These are phyloP conservation scores for Phoxinus phoxinus DNA, from an alignment of 2,113 vertebrate species.

Conservation along the genomic window DNA sequence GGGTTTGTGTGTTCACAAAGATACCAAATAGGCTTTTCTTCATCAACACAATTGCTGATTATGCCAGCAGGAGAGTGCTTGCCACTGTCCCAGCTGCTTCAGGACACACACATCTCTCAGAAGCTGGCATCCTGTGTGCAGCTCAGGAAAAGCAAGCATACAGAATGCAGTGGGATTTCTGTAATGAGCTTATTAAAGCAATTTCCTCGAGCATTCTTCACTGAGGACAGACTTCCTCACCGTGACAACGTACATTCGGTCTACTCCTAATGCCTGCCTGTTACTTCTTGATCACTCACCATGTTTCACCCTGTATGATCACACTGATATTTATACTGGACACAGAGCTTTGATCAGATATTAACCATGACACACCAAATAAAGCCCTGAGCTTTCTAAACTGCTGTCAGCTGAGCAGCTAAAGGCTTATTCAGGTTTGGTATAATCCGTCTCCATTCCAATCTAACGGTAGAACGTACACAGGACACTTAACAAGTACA, in stretches of 20 bases:
- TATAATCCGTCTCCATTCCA: conserved; percentile 22
- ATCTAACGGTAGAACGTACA: neutral
- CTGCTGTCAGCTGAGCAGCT: conserved; percentile 24
- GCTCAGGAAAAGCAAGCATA: neutral
- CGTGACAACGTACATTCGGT: neutral
- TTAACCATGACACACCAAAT: conserved; percentile 2
- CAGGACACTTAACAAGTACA: neutral
- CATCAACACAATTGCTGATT: conserved; percentile 3
- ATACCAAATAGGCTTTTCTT: conserved; percentile 9
- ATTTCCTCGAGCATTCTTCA: conserved; percentile 48
- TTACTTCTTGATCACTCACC: neutral
- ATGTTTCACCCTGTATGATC: neutral
- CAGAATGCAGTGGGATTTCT: conserved; percentile 25
- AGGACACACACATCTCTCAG: neutral
- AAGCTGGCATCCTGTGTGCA: neutral
- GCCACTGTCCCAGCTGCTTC: conserved; percentile 22
- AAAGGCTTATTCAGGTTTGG: conserved; percentile 12
- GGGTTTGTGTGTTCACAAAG: conserved; percentile 25
- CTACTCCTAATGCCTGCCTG: neutral
- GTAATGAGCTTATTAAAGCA: conserved; percentile 41
- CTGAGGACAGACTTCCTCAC: conserved; percentile 31
- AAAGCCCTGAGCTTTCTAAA: conserved; percentile 7
- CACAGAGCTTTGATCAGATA: conserved; percentile 21
- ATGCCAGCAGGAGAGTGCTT: conserved; percentile 22
- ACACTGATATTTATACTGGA: neutral